Conservation (phyloP, 2,113 vertebrate genomes). For the Elephantulus edwardii region DNA sequence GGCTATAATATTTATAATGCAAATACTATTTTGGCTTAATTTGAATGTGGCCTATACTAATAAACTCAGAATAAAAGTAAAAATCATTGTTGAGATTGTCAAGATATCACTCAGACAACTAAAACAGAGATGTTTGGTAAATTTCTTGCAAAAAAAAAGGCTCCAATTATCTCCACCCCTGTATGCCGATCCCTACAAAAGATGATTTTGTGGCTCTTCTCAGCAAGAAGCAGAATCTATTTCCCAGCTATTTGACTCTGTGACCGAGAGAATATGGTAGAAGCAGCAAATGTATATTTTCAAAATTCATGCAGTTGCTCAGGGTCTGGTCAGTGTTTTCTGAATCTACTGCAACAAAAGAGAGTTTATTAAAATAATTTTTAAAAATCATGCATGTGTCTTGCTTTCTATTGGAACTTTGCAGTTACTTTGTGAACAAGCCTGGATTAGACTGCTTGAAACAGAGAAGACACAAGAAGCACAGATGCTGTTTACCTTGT, state of each 20-base stretch:
- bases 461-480: neutral
- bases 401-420: neutral
- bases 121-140: neutral
- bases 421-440: neutral
- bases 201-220: neutral
- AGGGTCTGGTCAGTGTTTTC: too few species aligned
- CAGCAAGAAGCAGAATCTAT: neutral
- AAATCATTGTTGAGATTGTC: neutral
- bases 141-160: neutral
- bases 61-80: constrained; percentile 10
- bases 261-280: neutral
- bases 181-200: neutral
- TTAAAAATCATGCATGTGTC: neutral
- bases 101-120: neutral
- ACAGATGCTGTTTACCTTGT: neutral
- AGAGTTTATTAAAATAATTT: too few species aligned
- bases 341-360: too few species aligned
- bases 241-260: neutral
- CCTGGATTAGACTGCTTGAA: neutral
- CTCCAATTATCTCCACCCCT: neutral
- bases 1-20: constrained; percentile 35
- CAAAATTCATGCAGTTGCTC: neutral
- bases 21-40: constrained; percentile 28
- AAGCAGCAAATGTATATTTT: neutral
- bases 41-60: neutral